Conservation (phyloP, 2,797 vertebrate genomes). For the Knipowitschia caucasica region DNA sequence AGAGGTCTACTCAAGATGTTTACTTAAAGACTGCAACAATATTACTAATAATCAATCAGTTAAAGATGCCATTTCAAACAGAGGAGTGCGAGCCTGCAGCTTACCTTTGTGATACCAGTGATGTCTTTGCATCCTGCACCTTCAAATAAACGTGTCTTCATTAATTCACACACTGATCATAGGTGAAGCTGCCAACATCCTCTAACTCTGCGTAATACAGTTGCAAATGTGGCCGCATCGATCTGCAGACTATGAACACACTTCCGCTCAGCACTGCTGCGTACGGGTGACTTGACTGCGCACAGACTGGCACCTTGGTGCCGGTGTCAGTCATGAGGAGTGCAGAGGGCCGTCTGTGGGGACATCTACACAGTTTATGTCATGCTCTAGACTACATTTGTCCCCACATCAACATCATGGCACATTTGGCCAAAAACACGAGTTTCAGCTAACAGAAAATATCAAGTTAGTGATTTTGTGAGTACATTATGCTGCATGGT, state of each 20-base stretch:
- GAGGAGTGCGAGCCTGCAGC: too few species aligned
- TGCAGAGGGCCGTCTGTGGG: conserved; percentile 29
- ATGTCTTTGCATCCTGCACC: too few species aligned
- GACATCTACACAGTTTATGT: too few species aligned
- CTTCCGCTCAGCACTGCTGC: conserved; percentile 23
- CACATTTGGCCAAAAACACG: too few species aligned
- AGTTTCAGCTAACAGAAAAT: too few species aligned
- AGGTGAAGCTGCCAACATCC: background rate
- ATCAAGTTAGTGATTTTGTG: too few species aligned
- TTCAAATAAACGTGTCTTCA: background rate
- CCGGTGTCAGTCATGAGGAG: conserved; percentile 58
- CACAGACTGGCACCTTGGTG: conserved; percentile 52
- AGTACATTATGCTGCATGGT: too few species aligned
- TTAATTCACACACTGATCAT: background rate
- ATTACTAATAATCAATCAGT: too few species aligned
- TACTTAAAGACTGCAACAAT: background rate
- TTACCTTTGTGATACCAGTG: too few species aligned
- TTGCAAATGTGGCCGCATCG: background rate
- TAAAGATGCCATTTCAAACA: too few species aligned
- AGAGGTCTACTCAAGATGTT: background rate
- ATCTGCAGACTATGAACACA: accelerated
- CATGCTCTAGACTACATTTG: too few species aligned
- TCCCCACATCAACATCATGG: too few species aligned
- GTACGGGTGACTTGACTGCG: conserved; percentile 30
- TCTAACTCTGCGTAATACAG: background rate